Evolutionary conservation across 2,113 vertebrate species (phyloP), one percentile per base, ranked within the genome.

Genomic region (Marmota flaviventris): DNA sequence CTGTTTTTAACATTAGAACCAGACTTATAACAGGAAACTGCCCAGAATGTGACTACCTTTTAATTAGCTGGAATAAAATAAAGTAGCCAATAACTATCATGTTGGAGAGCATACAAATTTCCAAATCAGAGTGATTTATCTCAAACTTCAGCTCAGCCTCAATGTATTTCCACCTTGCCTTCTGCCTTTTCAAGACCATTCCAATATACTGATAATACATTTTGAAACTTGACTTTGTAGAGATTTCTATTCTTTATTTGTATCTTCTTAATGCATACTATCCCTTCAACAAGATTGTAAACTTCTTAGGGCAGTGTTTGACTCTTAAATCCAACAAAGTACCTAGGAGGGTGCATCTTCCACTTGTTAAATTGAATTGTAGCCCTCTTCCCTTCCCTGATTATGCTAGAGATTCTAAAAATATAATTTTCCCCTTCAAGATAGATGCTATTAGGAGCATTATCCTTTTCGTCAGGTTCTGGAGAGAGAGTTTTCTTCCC

Each of bases 11-110:
- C 37, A 81, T 45, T 89, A 79, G 14, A 94, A 14, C 39, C 22
- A 92, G 24, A 89, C 9, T 70, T 25, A 95, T 79, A 58, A 93
- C 0, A 91, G 37, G 42, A 93, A 65, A 0, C 25, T 67, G 0
- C 29, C n/a, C 16, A 67, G 27, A 96, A 39, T 90, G 10, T 72
- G 70, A 88, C 78, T 2, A 69, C 32, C 25, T 89, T 82, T 63
- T 85, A 77, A 96, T 73, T 27, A 92, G 34, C 51, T 92, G 29
- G 9, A 63, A 63, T 78, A 82, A 81, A 94, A 73, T 58, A n/a
- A 69, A 88, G 93, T 2, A 14, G 8, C 9, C 82, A 86, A 42
- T 85, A 81, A 70, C 11, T 95, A 69, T 73, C 53, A 56, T 77
- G 20, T 24, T 86, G 6, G 16, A 87, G 4, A 93, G 42, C 5